Evolutionary conservation across 1,140 invertebrate genomes (phyloP), one percentile per base, ranked within the genome.

Genomic region (Drosophila littoralis): DNA sequence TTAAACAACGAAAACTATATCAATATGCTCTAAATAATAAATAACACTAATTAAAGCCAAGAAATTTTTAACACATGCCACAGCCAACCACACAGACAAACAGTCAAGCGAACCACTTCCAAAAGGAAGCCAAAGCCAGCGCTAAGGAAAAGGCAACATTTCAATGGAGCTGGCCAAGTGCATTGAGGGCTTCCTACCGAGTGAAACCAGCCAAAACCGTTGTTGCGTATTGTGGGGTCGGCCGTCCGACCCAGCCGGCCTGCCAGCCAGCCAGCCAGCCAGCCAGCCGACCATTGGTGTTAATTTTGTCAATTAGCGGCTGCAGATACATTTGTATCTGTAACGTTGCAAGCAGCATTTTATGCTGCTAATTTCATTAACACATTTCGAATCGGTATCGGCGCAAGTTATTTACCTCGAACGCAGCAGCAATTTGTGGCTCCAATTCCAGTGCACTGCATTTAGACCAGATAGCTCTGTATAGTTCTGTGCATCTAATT

Each of bases 321-420:
- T 48, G 52, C 48, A 79, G 83, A 89, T 89, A 88, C 70, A 88
- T 88, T 83, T 77, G 81, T 85, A 85, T 80, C 80, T 86, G 83
- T 79, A 86, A 84, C 84, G 76, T 66, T 83, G 79, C 77, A 78
- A 76, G 67, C 64, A 80, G 57, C 70, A 86, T 90, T 82, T 84
- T 90, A 91, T 90, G 90, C 81, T 91, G 90, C 90, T 91, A 91
- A 91, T 91, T 91, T 91, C 90, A 91, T 91, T 91, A 91, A 91
- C 90, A 91, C 90, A 83, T 86, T 78, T 75, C 46, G 66, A 68
- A 67, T 59, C 63, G 70, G 61, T 48, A 63, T 54, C 57, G 43
- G 40, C 71, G 73, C 75, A 57, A 79, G 82, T 55, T 79, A 71
- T 82, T 84, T 84, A 71, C 82, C 60, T 43, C 40, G 9, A n/a